Evolutionary conservation across 2,113 vertebrate genomes (phyloP), one percentile per base, ranked within the genome.

Genomic region (Otis tarda): DNA sequence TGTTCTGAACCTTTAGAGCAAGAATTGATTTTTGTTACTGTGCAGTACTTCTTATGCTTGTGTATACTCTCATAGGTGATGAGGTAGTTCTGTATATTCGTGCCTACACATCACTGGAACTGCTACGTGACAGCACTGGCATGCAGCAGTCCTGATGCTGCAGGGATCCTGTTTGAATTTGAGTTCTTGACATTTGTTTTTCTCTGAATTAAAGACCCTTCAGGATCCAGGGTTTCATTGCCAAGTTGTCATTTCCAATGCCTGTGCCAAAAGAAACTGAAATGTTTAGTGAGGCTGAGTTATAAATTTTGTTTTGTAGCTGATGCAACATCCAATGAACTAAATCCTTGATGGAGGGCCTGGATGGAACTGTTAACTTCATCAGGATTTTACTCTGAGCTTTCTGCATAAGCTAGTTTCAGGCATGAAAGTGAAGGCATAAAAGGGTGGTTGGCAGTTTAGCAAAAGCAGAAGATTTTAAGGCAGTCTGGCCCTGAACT

Each of bases 191-290:
- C 30, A 14, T 84, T 87, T 87, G 37, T 91, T 95, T 28, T 83
- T 94, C 78, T 83, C 82, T 76, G 55, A 87, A 85, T 95, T 91
- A 83, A 94, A 90, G 85, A 61, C 82, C 47, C 67, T 94, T 95
- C 87, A 79, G 64, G 61, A 69, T 39, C 69, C 31, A 73, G 55
- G 57, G 19, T 63, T 87, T 95, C 31, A 1, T 50, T 91, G 87
- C 91, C 84, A 93, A 82, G 67, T 19, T 91, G 70, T 87, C 3
- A 4, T 85, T 95, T 88, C 82, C 78, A 70, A 4, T 77, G 78
- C 37, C 37, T 80, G 9, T 95, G 81, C 90, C 84, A 87, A 87
- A 87, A 89, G 69, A 82, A 86, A 64, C 53, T 41, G 81, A 95
- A 89, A 79, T 49, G 15, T 69, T 95, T 53, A 69, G 69, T 3